Percentiles rank a stretch among this genome's conserved stretches.
Evolutionary conservation across 2,797 vertebrate species (phyloP).

Genomic region (Masticophis lateralis): DNA sequence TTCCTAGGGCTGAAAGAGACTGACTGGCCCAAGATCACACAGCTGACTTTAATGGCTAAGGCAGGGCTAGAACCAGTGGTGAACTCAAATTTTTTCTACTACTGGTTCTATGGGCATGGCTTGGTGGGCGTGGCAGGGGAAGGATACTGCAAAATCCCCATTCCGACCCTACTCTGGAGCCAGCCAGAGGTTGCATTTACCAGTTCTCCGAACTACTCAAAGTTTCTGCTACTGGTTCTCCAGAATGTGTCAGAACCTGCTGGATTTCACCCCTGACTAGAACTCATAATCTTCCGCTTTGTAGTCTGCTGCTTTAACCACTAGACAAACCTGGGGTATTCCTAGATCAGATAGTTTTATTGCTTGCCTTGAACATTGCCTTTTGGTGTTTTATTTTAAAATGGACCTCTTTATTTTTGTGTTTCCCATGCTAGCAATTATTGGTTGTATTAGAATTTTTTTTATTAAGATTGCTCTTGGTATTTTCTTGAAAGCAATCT

Average conservation of each 20-base stretch:
- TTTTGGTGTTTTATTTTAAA: background rate
- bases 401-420: background rate
- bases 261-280: background rate
- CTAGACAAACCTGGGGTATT: background rate
- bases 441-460: background rate
- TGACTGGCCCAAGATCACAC: background rate
- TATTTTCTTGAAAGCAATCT: background rate
- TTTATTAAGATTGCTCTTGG: background rate
- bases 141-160: too few relatives aligned
- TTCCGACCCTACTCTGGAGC: too few relatives aligned
- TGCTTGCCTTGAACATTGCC: background rate
- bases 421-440: background rate
- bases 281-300: background rate
- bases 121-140: too few relatives aligned
- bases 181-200: too few relatives aligned
- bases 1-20: background rate
- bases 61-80: too few relatives aligned
- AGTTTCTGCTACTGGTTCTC: too few relatives aligned
- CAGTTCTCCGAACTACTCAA: too few relatives aligned
- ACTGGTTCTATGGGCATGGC: too few relatives aligned
- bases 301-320: background rate
- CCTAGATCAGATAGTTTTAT: background rate
- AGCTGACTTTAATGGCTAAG: background rate
- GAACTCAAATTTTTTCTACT: too few relatives aligned
- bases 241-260: too few relatives aligned